Percentiles rank a stretch among this genome's conserved stretches.
Conservation (phyloP, 2,888 invertebrate species). For the Cheilosia variabilis region DNA sequence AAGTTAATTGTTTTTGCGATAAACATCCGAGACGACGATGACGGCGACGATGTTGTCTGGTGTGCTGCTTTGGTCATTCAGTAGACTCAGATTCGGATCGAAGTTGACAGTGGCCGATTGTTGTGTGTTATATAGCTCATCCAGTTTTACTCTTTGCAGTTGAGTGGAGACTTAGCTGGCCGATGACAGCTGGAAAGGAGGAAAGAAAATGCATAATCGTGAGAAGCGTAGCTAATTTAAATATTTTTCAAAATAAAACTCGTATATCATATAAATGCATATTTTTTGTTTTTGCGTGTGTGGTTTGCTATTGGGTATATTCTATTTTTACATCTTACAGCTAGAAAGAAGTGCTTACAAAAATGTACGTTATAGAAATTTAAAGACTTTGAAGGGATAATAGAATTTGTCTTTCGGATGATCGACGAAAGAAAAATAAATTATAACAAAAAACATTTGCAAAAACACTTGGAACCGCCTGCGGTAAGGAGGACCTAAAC, state of each 20-base stretch:
- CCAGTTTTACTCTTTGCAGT: slow-evolving; percentile 9
- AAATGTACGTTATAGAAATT: too few species aligned
- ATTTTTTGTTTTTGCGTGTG: neutral
- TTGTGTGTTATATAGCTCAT: slow-evolving; percentile 36
- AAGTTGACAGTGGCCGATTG: slow-evolving; percentile 28
- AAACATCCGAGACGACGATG: slow-evolving; percentile 49
- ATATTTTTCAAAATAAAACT: neutral
- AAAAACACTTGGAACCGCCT: too few species aligned
- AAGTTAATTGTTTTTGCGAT: slow-evolving; percentile 68
- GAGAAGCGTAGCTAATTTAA: neutral
- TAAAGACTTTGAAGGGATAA: too few species aligned
- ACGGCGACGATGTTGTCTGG: neutral
- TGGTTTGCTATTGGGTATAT: neutral
- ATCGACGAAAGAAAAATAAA: too few species aligned
- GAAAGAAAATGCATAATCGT: slow-evolving; percentile 17
- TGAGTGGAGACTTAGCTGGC: neutral
- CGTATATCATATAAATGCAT: neutral
- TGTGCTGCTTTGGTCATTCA: slow-evolving; percentile 30
- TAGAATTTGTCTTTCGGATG: too few species aligned
- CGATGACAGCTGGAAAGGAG: slow-evolving; percentile 16
- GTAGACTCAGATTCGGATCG: slow-evolving; percentile 44
- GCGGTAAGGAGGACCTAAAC: too few species aligned
- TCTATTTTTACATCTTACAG: too few species aligned
- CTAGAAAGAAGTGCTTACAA: too few species aligned
- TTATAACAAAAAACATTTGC: too few species aligned